These are phyloP conservation scores for Macrosoma leucophasiata DNA, from an alignment of 2,888 invertebrate genomes.

Conservation along the genomic window DNA sequence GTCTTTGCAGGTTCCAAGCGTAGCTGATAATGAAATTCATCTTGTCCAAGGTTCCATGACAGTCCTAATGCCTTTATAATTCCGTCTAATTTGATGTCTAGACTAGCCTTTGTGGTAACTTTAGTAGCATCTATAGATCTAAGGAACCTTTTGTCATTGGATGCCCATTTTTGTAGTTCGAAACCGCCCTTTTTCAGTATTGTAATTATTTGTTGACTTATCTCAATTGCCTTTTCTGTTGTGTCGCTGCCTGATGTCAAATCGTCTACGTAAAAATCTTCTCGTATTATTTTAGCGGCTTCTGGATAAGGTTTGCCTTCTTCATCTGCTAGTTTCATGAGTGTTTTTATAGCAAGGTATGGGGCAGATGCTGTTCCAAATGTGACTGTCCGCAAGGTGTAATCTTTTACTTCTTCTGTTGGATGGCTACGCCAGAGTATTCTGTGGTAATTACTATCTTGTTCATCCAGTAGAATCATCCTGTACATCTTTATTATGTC, in stretches of 20 bases:
- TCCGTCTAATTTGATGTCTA: slow-evolving; percentile 19
- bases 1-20: slow-evolving; percentile 8
- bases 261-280: slow-evolving; percentile 22
- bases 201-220: slow-evolving; percentile 6
- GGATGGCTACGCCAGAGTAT: slow-evolving; percentile 12
- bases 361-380: slow-evolving; percentile 28
- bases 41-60: slow-evolving; percentile 22
- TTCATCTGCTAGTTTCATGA: slow-evolving; percentile 19
- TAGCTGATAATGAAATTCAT: slow-evolving; percentile 25
- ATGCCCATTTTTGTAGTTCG: slow-evolving; percentile 24
- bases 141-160: slow-evolving; percentile 20
- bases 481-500: slow-evolving; percentile 34
- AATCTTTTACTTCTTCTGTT: slow-evolving; percentile 15
- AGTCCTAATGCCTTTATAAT: slow-evolving; percentile 24
- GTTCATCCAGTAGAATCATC: slow-evolving; percentile 21
- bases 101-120: slow-evolving; percentile 7
- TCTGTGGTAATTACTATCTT: slow-evolving; percentile 26
- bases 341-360: slow-evolving; percentile 19
- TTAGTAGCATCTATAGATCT: slow-evolving; percentile 7
- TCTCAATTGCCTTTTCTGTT: slow-evolving; percentile 12
- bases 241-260: slow-evolving; percentile 15
- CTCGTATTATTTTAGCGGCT: slow-evolving; percentile 11
- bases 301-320: slow-evolving; percentile 14
- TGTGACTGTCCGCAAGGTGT: slow-evolving; percentile 22
- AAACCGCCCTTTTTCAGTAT: slow-evolving; percentile 20